These are phyloP conservation scores for Wiebesia pumilae DNA, from an alignment of 1,140 invertebrate species.

Conservation along the genomic window DNA sequence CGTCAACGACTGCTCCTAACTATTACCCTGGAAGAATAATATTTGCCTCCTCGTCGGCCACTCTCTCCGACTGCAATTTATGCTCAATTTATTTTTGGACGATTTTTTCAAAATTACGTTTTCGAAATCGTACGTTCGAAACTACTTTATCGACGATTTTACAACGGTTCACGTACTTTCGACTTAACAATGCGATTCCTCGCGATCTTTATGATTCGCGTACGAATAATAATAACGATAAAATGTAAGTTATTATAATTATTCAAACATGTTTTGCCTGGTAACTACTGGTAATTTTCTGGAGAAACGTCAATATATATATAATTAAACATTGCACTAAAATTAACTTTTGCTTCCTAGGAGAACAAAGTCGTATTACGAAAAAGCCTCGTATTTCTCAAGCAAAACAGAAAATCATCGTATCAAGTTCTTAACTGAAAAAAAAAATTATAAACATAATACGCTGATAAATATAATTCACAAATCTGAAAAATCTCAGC, in stretches of 20 bases:
- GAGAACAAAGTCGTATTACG: too few species aligned
- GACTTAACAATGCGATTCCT: too few species aligned
- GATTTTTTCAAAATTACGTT: neutral
- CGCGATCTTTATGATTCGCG: too few species aligned
- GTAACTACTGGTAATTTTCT: too few species aligned
- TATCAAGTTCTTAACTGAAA: neutral
- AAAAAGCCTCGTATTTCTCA: too few species aligned
- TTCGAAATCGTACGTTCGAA: neutral
- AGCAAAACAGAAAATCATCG: too few species aligned
- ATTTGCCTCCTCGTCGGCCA: neutral
- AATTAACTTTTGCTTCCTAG: too few species aligned
- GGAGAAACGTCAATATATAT: too few species aligned
- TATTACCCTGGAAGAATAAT: slow-evolving; percentile 14
- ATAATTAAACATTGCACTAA: too few species aligned
- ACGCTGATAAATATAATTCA: neutral
- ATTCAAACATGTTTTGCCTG: too few species aligned
- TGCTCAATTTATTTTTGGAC: slow-evolving; percentile 20
- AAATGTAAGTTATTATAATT: too few species aligned
- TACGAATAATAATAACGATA: too few species aligned
- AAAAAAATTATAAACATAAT: neutral
- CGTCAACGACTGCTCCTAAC: neutral
- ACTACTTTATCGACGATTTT: neutral
- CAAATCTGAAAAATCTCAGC: neutral
- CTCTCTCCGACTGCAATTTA: neutral
- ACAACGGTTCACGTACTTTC: neutral